Percentiles rank a stretch among this genome's conserved stretches.
These are phyloP conservation scores for Amaurobius ferox DNA, from an alignment of 2,888 invertebrate species.

Conservation along the genomic window DNA sequence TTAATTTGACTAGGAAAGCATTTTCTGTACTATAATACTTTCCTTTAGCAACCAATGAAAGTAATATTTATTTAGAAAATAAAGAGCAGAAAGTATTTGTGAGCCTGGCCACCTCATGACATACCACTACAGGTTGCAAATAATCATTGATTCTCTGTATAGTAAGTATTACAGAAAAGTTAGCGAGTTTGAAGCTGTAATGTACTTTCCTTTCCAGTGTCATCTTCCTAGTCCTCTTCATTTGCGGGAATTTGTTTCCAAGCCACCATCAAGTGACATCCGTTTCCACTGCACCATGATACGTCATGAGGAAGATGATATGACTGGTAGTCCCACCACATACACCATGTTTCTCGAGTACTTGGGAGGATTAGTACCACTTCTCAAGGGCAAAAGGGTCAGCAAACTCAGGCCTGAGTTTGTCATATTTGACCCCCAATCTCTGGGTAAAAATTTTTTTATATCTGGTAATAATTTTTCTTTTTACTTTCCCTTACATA, in stretches of 20 bases:
- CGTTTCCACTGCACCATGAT: slow-evolving; percentile 98
- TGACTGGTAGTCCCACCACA: slow-evolving; percentile 75
- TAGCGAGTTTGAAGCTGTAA: too few relatives aligned
- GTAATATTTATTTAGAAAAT: too few relatives aligned
- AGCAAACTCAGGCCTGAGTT: slow-evolving; percentile 99
- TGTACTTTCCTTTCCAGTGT: slow-evolving; percentile 83
- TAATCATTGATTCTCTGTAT: too few relatives aligned
- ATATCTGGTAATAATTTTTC: too few relatives aligned
- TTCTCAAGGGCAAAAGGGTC: slow-evolving; percentile 95
- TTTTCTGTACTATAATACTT: too few relatives aligned
- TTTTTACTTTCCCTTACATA: too few relatives aligned
- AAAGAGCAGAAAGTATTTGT: too few relatives aligned
- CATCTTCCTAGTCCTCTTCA: slow-evolving; percentile 94
- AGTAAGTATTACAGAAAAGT: too few relatives aligned
- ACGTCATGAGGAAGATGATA: slow-evolving; percentile 88
- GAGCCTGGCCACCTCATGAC: too few relatives aligned
- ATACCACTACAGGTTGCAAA: too few relatives aligned
- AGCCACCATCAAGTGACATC: slow-evolving; percentile 89
- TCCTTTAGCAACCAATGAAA: too few relatives aligned
- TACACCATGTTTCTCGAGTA: slow-evolving; percentile 90
- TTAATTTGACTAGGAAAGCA: too few relatives aligned
- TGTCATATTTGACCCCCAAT: slow-evolving; percentile 91
- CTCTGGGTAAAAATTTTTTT: slow-evolving; percentile 51
- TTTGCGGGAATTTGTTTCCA: slow-evolving; percentile 93
- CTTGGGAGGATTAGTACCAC: slow-evolving; percentile 95